Percentiles rank a stretch among this genome's conserved stretches.
phyloP scores from a whole-genome alignment of 2,888 invertebrate species.

The Leptinotarsa juncta region DNA sequence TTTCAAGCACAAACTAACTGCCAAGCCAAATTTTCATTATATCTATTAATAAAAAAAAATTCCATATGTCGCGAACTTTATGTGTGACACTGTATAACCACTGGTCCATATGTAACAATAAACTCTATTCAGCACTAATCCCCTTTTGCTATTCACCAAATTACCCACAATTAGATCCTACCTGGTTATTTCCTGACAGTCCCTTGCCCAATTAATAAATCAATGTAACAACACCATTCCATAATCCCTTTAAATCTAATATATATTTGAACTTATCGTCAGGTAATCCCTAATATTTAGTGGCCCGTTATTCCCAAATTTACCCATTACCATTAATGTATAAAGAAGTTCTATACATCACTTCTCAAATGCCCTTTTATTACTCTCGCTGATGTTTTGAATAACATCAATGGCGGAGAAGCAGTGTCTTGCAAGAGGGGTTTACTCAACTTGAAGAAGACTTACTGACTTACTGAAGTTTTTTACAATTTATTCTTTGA shows the following conservation, averaged over 20 bases:
- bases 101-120: neutral
- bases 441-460: too few relatives aligned
- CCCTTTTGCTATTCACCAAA: neutral
- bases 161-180: constrained; percentile 6
- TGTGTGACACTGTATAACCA: too few relatives aligned
- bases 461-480: too few relatives aligned
- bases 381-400: constrained; percentile 31
- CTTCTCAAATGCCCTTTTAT: constrained; percentile 53
- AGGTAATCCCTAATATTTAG: constrained; percentile 57
- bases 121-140: neutral
- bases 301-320: constrained; percentile 51
- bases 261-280: constrained; percentile 54
- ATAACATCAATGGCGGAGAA: constrained; percentile 25
- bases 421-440: neutral
- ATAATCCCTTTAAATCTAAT: constrained; percentile 55
- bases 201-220: constrained; percentile 46
- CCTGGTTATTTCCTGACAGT: constrained; percentile 13
- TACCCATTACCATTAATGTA: constrained; percentile 50
- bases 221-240: constrained; percentile 34
- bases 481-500: too few relatives aligned
- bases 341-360: constrained; percentile 56
- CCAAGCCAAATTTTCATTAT: too few relatives aligned
- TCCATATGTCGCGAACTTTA: too few relatives aligned
- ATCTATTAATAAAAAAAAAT: too few relatives aligned
- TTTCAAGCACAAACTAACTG: too few relatives aligned